phyloP scores from a whole-genome alignment of 1,140 invertebrate species.

The Aplysia californica region DNA sequence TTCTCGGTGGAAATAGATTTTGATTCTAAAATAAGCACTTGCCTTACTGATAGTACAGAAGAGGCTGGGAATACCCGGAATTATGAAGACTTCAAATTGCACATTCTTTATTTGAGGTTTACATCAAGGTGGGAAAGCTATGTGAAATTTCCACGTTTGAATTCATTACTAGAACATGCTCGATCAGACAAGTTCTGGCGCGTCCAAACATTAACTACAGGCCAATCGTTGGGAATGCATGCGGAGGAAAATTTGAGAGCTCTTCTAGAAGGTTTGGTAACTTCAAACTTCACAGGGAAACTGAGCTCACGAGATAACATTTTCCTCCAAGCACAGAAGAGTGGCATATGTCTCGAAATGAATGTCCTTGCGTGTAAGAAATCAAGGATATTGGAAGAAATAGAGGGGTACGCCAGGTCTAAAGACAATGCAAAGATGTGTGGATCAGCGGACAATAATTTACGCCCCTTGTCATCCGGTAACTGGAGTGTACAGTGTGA shows the following conservation, averaged over 20 bases:
- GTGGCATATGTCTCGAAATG: not conserved
- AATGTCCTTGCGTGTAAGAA: not conserved
- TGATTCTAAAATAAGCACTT: too few relatives aligned
- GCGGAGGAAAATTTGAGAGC: not conserved
- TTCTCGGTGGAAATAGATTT: too few relatives aligned
- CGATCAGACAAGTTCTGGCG: not conserved
- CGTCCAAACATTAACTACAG: not conserved
- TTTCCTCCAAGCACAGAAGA: not conserved
- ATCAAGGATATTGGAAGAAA: not conserved
- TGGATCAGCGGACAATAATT: not conserved
- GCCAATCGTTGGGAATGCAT: not conserved
- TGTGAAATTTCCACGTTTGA: not conserved
- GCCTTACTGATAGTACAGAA: too few relatives aligned
- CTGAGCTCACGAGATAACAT: not conserved
- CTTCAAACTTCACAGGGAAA: not conserved
- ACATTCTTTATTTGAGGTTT: slow-evolving; percentile 1
- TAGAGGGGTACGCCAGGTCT: not conserved
- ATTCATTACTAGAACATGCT: slow-evolving; percentile 1
- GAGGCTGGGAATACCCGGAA: not conserved
- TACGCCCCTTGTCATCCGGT: not conserved
- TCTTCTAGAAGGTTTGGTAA: not conserved
- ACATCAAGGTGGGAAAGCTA: slow-evolving; percentile 13
- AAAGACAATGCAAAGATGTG: not conserved
- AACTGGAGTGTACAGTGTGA: not conserved
- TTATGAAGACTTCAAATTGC: not conserved